Percentiles rank a stretch among this genome's conserved stretches.
These are phyloP conservation scores for Genyomyrus donnyi DNA, from an alignment of 2,113 vertebrate species.

Conservation along the genomic window DNA sequence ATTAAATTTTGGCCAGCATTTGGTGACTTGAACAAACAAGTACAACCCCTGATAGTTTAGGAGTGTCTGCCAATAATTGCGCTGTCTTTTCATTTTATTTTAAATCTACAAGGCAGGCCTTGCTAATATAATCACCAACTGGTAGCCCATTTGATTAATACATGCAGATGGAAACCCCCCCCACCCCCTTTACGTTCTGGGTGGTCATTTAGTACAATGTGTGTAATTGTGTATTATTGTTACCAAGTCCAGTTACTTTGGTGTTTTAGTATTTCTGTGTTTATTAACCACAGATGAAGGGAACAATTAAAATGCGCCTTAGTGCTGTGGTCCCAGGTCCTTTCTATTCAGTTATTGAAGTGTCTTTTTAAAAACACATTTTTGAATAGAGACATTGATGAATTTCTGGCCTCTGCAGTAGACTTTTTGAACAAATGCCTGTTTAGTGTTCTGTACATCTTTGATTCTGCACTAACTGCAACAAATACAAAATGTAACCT, in stretches of 20 bases:
- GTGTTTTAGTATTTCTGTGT: not conserved
- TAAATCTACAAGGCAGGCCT: not conserved
- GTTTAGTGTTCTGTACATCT: not conserved
- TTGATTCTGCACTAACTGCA: not conserved
- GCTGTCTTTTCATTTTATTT: not conserved
- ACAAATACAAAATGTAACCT: conserved; percentile 16
- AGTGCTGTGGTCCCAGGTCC: not conserved
- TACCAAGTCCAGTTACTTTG: not conserved
- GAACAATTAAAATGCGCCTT: not conserved
- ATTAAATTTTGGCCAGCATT: not conserved
- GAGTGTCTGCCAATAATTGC: not conserved
- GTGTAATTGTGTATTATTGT: not conserved
- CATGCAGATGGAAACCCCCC: not conserved
- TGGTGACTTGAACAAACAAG: not conserved
- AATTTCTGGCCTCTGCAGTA: not conserved
- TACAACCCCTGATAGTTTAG: not conserved
- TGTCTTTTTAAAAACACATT: not conserved
- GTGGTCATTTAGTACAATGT: not conserved
- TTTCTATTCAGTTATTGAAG: not conserved
- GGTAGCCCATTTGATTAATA: not conserved
- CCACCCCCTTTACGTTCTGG: not conserved
- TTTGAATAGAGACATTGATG: not conserved
- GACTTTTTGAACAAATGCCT: not conserved
- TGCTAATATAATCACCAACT: not conserved
- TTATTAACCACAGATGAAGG: not conserved